A percentile compares a stretch with the other conserved stretches of the same genome.
These are phyloP conservation scores for Thymelicus acteon DNA, from an alignment of 2,888 invertebrate genomes.

Conservation along the genomic window DNA sequence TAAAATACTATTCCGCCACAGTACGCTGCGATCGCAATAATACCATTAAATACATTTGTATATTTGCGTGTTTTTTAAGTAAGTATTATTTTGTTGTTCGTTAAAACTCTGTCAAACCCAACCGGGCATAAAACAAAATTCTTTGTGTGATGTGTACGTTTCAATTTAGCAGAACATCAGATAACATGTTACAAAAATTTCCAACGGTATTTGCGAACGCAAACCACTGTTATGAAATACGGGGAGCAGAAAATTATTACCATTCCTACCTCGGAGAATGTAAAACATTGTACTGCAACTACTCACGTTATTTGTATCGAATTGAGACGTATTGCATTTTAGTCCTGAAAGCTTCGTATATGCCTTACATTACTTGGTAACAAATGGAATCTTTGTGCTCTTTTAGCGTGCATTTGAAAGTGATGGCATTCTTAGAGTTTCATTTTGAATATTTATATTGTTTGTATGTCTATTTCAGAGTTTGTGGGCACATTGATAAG, in stretches of 20 bases:
- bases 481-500: too few relatives aligned
- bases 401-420: conserved; percentile 17
- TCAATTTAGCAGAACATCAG: conserved; percentile 49
- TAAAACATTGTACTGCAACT: conserved; percentile 15
- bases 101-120: neutral
- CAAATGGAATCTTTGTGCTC: conserved; percentile 6
- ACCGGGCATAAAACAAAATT: conserved; percentile 4
- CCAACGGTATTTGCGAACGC: conserved; percentile 45
- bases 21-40: too few relatives aligned
- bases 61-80: neutral
- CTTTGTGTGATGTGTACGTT: conserved; percentile 4
- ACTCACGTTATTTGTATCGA: conserved; percentile 38
- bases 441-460: neutral
- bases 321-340: conserved; percentile 28
- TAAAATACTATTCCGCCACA: too few relatives aligned
- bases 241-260: conserved; percentile 51
- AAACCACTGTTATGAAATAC: conserved; percentile 42
- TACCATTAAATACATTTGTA: neutral
- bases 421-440: neutral
- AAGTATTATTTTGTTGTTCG: neutral
- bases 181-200: conserved; percentile 45
- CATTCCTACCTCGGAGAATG: conserved; percentile 44
- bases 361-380: conserved; percentile 1
- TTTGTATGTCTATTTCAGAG: too few relatives aligned
- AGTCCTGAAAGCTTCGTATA: neutral